Evolutionary conservation across 2,888 invertebrate genomes (phyloP), one percentile per base, ranked within the genome.

Genomic region (Rhorus exstirpatorius): DNA sequence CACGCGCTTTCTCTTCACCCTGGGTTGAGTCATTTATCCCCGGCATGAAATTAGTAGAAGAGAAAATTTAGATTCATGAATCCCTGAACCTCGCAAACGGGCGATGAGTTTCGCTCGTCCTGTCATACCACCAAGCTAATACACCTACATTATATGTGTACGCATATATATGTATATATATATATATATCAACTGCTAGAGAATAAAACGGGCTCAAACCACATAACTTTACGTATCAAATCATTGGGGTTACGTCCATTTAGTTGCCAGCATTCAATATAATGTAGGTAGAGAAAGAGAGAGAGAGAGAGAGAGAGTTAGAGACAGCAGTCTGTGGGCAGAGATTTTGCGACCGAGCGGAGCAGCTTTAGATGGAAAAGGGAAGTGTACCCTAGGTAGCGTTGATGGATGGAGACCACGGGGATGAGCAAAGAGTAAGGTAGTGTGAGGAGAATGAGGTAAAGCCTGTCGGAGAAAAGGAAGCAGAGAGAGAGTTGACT

Each of bases 1-100:
- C 51, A 38, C 49, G 35, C 46, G 21, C 19, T 38, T 7, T 21
- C 75, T 24, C 38, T 38, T 38, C 58, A 31, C 53, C 53, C 31
- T 58, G 68, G 72, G 63, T 70, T 78, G 55, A 81, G 70, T 81
- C 83, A 84, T 81, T 81, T 77, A 81, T 84, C 76, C 77, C 83
- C 65, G 63, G 60, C 63, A 67, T 81, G 76, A 83, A 83, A 84
- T 84, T 83, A 84, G 83, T 81, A 81, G 77, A 49, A 81, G 77
- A 58, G 65, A 71, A 81, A 84, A 84, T 85, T 85, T 81, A 81
- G 83, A 85, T 84, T 84, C 83, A 83, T 82, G 81, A 82, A 84
- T 82, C 79, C 82, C 70, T 58, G 67, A 35, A 41, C 68, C 51
- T 70, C 38, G 70, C 21, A 67, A 65, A 70, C 46, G 38, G 67